Percentiles rank a stretch among this genome's conserved stretches.
These are phyloP conservation scores for Camponotus vicinus DNA, from an alignment of 1,140 invertebrate genomes.

Conservation along the genomic window DNA sequence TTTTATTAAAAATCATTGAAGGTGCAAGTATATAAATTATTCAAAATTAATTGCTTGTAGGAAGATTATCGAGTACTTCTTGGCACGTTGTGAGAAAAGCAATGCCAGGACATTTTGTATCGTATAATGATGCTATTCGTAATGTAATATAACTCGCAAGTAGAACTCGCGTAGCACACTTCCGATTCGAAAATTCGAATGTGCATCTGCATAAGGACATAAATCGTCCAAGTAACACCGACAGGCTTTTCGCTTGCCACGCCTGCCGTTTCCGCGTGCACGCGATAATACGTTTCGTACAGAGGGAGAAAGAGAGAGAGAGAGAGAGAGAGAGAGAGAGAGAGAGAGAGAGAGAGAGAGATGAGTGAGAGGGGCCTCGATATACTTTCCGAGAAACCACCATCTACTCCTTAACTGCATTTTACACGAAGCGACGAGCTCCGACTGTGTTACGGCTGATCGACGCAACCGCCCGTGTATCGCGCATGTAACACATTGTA, in stretches of 20 bases:
- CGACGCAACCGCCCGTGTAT: conserved; percentile 53
- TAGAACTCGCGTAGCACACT: background rate
- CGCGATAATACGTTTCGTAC: conserved; percentile 57
- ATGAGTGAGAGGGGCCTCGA: conserved; percentile 40
- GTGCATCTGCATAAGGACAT: conserved; percentile 71
- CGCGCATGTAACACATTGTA: conserved; percentile 57
- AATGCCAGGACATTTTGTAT: no score
- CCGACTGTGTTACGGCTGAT: conserved; percentile 50
- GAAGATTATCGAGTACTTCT: no score
- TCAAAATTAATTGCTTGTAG: background rate
- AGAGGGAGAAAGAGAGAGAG: conserved; percentile 31
- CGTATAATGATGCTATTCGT: background rate
- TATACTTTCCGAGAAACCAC: conserved; percentile 54
- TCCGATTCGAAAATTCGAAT: conserved; percentile 50
- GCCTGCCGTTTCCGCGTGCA: conserved; percentile 43
- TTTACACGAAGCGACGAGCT: conserved; percentile 43
- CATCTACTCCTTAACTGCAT: conserved; percentile 44
- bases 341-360: conserved; percentile 40
- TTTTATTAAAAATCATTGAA: background rate
- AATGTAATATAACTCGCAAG: background rate
- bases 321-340: conserved; percentile 39
- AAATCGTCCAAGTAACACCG: conserved; percentile 48
- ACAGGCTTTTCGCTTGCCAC: conserved; percentile 53
- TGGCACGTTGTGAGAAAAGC: no score
- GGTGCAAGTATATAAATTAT: background rate